Evolutionary conservation across 2,113 vertebrate species (phyloP).

Genomic region (Balaeniceps rex): DNA sequence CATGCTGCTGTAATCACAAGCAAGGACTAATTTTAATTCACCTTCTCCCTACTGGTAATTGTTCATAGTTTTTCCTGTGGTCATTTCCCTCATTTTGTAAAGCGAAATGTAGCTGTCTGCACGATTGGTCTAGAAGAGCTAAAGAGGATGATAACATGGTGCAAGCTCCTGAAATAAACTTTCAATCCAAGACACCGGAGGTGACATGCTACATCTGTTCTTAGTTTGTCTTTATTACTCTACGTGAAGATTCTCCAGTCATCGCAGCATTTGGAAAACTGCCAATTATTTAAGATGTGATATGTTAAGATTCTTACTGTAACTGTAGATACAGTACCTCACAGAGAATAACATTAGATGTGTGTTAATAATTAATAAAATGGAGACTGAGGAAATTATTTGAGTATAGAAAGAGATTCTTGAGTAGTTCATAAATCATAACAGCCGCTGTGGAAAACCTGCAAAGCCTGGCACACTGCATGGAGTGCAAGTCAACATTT

Average conservation of each 20-base stretch:
- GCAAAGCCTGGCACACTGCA: not conserved
- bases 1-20: not conserved
- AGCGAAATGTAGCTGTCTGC: not conserved
- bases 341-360: not conserved
- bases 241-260: not conserved
- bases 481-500: not conserved
- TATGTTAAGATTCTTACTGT: not conserved
- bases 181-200: not conserved
- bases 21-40: not conserved
- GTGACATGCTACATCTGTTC: not conserved
- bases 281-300: not conserved
- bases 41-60: not conserved
- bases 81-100: not conserved
- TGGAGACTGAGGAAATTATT: not conserved
- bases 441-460: not conserved
- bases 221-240: not conserved
- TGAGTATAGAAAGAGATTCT: not conserved
- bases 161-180: not conserved
- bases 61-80: not conserved
- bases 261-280: not conserved
- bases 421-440: not conserved
- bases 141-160: not conserved
- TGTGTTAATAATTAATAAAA: not conserved
- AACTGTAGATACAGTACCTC: not conserved
- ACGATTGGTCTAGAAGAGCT: rapidly evolving